Percentiles rank a stretch among this genome's conserved stretches.
phyloP scores from a whole-genome alignment of 1,140 invertebrate species.

The Temnothorax nylanderi region DNA sequence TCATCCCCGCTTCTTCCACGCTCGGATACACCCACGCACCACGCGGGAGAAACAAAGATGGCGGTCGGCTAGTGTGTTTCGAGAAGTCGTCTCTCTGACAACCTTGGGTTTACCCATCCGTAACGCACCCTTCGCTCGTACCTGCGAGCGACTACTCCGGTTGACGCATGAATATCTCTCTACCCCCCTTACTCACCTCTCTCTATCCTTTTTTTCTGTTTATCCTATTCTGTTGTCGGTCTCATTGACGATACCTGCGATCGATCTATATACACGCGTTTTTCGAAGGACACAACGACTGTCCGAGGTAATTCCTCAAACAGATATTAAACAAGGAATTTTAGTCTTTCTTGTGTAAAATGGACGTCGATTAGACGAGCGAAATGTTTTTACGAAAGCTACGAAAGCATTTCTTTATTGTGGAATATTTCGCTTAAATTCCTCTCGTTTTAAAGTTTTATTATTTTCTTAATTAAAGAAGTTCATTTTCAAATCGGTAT shows the following conservation, averaged over 20 bases:
- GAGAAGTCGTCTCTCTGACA: conserved; percentile 85
- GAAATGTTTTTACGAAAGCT: neutral
- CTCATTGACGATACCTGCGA: neutral
- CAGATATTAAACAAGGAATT: neutral
- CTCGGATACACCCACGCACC: conserved; percentile 82
- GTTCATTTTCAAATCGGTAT: neutral
- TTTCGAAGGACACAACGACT: neutral
- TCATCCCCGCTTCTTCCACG: conserved; percentile 71
- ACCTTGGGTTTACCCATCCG: conserved; percentile 83
- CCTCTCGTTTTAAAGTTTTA: neutral
- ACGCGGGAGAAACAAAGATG: conserved; percentile 81
- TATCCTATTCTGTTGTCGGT: neutral
- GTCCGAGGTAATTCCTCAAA: neutral
- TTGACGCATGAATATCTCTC: conserved; percentile 42
- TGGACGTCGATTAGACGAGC: neutral
- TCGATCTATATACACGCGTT: neutral
- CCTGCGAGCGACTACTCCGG: conserved; percentile 21
- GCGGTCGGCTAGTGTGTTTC: conserved; percentile 83
- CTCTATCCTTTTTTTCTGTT: neutral
- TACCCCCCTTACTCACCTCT: neutral
- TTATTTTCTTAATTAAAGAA: conserved; percentile 7
- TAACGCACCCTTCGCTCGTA: conserved; percentile 70
- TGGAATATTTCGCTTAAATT: neutral
- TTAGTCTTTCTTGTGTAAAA: neutral
- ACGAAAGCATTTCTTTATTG: neutral